Evolutionary conservation across 2,888 invertebrate genomes (phyloP), one percentile per base, ranked within the genome.

Genomic region (Cephus rjabovi): DNA sequence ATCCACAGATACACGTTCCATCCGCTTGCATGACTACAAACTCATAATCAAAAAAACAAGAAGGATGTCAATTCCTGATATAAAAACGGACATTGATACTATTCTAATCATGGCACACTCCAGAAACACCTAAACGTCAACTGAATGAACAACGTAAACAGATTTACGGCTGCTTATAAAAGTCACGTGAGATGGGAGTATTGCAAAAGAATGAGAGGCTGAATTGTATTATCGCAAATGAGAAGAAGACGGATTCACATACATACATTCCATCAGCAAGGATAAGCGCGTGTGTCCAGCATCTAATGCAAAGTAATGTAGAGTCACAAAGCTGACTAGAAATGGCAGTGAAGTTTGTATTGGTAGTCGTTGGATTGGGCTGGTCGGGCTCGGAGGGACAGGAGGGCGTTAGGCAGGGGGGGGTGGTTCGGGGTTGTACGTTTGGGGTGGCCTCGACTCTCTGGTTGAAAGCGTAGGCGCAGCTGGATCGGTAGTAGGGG

Each of bases 391-490:
- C 40, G 77, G 23, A 12, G 35, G 75, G 23, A 56, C 35, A 35
- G 73, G n/a, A 12, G 35, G 35, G 35, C 35, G 33, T 74, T 73
- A 77, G 77, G 79, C 77, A 76, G 76, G 77, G 23, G 23, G 30
- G 40, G 56, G 56, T 9, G 56, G 56, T 9, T 56, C 0, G 23
- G 56, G 56, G 23, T 9, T 75, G 78, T 77, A 76, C 76, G 78
- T 69, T 73, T 75, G 75, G 80, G 79, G 75, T 75, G 76, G 77
- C 78, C 35, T 31, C 70, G 79, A 81, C 79, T 80, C 78, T 69
- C 79, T 80, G 78, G 77, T 76, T 80, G 83, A 79, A 78, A 82
- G 80, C 82, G 79, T 85, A 81, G 79, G 80, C 76, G 77, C 79
- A 75, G 35, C 75, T 34, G 77, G 70, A 75, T 77, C 73, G 79